Percentiles rank a stretch among this genome's conserved stretches.
Conservation (phyloP, 2,113 vertebrate genomes). For the Python bivittatus region DNA sequence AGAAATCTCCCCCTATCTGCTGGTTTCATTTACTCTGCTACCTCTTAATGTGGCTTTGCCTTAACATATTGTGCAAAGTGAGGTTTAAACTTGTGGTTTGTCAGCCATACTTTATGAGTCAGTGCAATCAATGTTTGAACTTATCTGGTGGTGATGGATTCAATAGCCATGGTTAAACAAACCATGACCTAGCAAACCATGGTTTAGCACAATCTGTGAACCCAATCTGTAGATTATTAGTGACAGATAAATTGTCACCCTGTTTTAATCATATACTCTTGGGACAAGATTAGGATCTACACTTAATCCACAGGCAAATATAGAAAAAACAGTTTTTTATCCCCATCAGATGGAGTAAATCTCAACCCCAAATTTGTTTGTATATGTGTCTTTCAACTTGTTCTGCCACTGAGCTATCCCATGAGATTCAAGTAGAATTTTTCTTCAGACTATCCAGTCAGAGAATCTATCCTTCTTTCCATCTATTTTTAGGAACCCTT, state of each 20-base stretch:
- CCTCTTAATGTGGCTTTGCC: not conserved
- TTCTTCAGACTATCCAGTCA: not conserved
- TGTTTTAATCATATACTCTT: not conserved
- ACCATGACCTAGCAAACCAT: not conserved
- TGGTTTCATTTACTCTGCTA: not conserved
- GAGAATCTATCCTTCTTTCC: not conserved
- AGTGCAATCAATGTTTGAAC: not conserved
- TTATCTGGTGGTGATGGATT: not conserved
- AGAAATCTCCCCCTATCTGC: not conserved
- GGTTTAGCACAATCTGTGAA: not conserved
- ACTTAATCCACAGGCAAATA: not conserved
- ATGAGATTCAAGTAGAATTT: not conserved
- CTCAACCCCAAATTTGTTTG: not conserved
- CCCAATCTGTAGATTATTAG: not conserved
- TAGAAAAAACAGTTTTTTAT: not conserved
- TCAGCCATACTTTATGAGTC: not conserved
- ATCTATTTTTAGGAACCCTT: conserved; percentile 17
- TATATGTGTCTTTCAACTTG: not conserved
- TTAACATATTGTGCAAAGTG: not conserved
- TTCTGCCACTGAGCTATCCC: not conserved
- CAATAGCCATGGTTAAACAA: not conserved
- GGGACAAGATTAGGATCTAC: not conserved
- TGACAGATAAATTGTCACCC: not conserved
- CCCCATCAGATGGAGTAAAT: not conserved
- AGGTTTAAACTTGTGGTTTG: not conserved